Evolutionary conservation across 1,140 invertebrate genomes (phyloP), one percentile per base, ranked within the genome.

Genomic region (Drosophila fuyamai): DNA sequence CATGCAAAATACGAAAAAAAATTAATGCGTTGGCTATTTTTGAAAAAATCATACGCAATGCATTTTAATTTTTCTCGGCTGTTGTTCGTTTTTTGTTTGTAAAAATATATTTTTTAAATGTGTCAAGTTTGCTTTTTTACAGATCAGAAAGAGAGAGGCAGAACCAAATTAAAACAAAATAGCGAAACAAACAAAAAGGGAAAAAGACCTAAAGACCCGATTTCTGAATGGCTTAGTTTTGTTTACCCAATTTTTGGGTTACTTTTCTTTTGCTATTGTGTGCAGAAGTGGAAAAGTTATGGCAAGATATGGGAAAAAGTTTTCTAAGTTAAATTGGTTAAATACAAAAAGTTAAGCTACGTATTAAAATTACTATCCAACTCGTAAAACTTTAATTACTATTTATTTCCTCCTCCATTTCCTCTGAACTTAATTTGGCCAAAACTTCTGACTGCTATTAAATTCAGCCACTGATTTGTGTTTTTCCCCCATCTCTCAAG

Each of bases 111-210:
- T 66, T 84, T 82, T 88, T 86, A 88, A 86, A 83, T 88, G 63
- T 86, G 82, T 86, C 82, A 86, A 86, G 82, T 88, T 86, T 86
- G 83, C 79, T 86, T 72, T 82, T 86, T 82, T 76, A 66, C 47
- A 58, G 44, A 23, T 44, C 59, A 16, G 32, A 61, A 36, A 51
- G 44, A 65, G 36, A 40, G 51, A 29, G 32, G 35, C 55, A 16
- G 4, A 2, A 5, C 23, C 8, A 51, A 51, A 29, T 35, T 14
- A 51, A 51, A 51, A 43, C 13, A 56, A 65, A 46, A 63, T 43
- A 63, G 44, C 46, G 35, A 51, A 27, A 36, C 50, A 61, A 44
- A 61, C 56, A 55, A 53, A 63, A 27, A 70, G 35, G 36, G 36
- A 36, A 40, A 50, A 66, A 76, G 36, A 76, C 72, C 73, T 38